These are phyloP conservation scores for Clamator glandarius DNA, from an alignment of 2,797 vertebrate genomes.

Conservation along the genomic window DNA sequence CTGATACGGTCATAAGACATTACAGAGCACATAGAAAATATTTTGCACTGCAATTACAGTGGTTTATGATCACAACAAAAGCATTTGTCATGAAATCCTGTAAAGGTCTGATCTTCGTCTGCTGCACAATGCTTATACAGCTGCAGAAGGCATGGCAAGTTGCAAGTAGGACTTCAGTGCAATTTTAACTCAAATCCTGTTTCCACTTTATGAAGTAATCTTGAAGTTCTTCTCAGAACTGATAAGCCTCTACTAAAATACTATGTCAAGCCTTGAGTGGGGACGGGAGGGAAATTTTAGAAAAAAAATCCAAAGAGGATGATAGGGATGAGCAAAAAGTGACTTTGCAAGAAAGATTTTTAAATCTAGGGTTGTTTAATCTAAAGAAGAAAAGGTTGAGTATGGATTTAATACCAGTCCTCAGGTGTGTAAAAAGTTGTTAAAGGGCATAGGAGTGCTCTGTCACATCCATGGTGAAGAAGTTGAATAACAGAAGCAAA, in stretches of 20 bases:
- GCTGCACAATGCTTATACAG: not conserved
- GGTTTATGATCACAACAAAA: constrained; percentile 2
- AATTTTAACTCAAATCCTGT: not conserved
- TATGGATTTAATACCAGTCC: not conserved
- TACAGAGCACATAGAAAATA: not conserved
- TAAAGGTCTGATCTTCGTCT: not conserved
- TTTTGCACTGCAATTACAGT: not conserved
- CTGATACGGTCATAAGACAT: not conserved
- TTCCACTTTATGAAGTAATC: not conserved
- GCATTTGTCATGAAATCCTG: not conserved
- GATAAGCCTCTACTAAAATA: not conserved
- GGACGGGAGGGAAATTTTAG: not conserved
- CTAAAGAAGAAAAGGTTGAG: not conserved
- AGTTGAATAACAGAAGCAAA: not conserved
- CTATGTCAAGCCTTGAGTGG: not conserved
- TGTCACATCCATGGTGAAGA: not conserved
- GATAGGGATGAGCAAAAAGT: not conserved
- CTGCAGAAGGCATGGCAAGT: not conserved
- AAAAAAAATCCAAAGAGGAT: not conserved
- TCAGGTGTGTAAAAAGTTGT: not conserved
- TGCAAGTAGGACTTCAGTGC: not conserved
- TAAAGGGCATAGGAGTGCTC: not conserved
- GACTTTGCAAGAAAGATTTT: not conserved
- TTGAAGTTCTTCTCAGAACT: not conserved
- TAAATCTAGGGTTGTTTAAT: not conserved